Evolutionary conservation across 2,113 vertebrate species (phyloP).

Genomic region (Lontra canadensis): DNA sequence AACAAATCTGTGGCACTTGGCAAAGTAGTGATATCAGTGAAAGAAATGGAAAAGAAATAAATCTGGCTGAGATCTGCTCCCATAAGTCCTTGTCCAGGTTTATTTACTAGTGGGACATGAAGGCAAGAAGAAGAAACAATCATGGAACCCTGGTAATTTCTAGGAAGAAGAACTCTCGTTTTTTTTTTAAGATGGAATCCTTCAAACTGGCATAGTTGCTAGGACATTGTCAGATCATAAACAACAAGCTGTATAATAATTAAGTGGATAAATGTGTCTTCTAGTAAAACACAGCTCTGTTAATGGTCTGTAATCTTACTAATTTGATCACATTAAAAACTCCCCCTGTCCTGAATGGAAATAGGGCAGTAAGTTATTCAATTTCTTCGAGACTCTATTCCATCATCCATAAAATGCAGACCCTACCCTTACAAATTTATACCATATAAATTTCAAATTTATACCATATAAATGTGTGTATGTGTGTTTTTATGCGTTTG

Average conservation of each 20-base stretch:
- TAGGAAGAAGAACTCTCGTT: not conserved
- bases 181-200: not conserved
- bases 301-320: not conserved
- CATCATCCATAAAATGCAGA: not conserved
- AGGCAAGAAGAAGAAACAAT: not conserved
- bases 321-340: not conserved
- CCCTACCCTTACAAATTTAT: too few relatives aligned
- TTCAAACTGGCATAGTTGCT: not conserved
- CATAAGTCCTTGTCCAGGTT: not conserved
- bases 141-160: rapidly evolving
- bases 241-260: not conserved
- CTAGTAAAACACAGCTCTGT: not conserved
- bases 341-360: not conserved
- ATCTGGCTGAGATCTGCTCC: not conserved
- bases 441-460: not conserved
- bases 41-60: not conserved
- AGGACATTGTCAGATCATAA: not conserved
- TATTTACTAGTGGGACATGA: rapidly evolving
- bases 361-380: not conserved
- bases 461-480: not conserved
- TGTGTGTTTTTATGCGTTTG: not conserved
- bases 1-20: not conserved
- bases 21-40: not conserved
- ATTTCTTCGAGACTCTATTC: not conserved
- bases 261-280: not conserved